These are phyloP conservation scores for Troglohyphantes excavatus DNA, from an alignment of 2,888 invertebrate species.

Conservation along the genomic window DNA sequence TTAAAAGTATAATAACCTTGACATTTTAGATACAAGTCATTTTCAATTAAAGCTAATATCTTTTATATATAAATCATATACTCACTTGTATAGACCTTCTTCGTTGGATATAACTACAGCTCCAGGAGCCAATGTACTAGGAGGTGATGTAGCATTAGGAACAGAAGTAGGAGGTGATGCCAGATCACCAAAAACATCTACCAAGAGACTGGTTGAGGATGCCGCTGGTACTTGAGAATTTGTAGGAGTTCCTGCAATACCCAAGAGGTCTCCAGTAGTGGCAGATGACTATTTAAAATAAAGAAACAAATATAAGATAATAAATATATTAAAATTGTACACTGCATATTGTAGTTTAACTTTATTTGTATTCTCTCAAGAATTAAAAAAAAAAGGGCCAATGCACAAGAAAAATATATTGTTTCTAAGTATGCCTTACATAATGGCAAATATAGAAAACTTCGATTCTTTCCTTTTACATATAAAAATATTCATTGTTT, in stretches of 20 bases:
- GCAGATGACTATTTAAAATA: conserved; percentile 83
- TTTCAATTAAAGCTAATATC: background rate
- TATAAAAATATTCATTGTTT: no score
- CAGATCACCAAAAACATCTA: conserved; percentile 95
- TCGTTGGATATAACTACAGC: conserved; percentile 83
- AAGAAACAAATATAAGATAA: no score
- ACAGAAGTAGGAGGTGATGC: conserved; percentile 84
- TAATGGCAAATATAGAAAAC: no score
- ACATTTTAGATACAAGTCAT: no score
- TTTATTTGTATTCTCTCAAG: no score
- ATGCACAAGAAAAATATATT: no score
- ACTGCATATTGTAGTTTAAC: no score
- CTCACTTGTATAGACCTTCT: conserved; percentile 93
- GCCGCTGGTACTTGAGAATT: conserved; percentile 84
- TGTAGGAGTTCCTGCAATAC: conserved; percentile 80
- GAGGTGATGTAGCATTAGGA: conserved; percentile 38
- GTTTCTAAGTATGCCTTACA: no score
- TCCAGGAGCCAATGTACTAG: conserved; percentile 66
- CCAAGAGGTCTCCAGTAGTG: conserved; percentile 76
- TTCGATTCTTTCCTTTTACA: no score
- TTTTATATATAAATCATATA: conserved; percentile 45
- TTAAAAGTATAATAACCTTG: no score
- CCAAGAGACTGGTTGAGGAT: conserved; percentile 87
- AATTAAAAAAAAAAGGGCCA: background rate
- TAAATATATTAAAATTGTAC: no score